A percentile compares a stretch with the other conserved stretches of the same genome.
These are phyloP conservation scores for Onthophagus sagittarius DNA, from an alignment of 2,888 invertebrate species.

Conservation along the genomic window DNA sequence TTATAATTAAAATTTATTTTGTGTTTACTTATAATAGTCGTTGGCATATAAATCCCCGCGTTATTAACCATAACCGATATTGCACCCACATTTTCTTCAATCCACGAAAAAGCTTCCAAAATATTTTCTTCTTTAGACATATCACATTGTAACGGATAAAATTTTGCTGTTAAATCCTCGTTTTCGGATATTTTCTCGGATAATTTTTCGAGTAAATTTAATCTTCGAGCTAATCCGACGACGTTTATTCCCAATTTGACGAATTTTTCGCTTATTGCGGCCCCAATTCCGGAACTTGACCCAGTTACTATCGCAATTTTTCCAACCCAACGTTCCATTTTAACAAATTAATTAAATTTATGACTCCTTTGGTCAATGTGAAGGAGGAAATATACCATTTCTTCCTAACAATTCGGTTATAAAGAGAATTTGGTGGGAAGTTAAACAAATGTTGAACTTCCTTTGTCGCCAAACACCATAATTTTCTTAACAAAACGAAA, in stretches of 20 bases:
- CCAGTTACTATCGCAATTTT: constrained; percentile 19
- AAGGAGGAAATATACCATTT: too few relatives aligned
- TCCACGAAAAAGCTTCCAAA: constrained; percentile 27
- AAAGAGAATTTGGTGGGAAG: too few relatives aligned
- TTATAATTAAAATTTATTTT: background rate
- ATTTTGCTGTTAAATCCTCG: constrained; percentile 20
- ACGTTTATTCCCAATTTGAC: constrained; percentile 24
- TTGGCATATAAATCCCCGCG: constrained; percentile 27
- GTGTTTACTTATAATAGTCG: constrained; percentile 21
- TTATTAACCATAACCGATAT: constrained; percentile 31
- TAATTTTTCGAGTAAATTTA: constrained; percentile 21
- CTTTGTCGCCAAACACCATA: too few relatives aligned
- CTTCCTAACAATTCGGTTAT: too few relatives aligned
- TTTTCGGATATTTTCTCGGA: constrained; percentile 4
- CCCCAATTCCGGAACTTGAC: constrained; percentile 21
- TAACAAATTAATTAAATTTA: too few relatives aligned
- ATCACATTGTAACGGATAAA: constrained; percentile 28
- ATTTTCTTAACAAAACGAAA: too few relatives aligned
- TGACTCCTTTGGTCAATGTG: too few relatives aligned
- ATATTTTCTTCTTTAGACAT: constrained; percentile 28
- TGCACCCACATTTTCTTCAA: constrained; percentile 27
- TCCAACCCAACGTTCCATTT: constrained; percentile 22
- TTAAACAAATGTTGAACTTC: too few relatives aligned
- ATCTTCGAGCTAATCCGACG: constrained; percentile 24
- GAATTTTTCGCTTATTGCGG: constrained; percentile 17